A percentile compares a stretch with the other conserved stretches of the same genome.
Conservation (phyloP, 2,888 invertebrate genomes). For the Seira ritae region DNA sequence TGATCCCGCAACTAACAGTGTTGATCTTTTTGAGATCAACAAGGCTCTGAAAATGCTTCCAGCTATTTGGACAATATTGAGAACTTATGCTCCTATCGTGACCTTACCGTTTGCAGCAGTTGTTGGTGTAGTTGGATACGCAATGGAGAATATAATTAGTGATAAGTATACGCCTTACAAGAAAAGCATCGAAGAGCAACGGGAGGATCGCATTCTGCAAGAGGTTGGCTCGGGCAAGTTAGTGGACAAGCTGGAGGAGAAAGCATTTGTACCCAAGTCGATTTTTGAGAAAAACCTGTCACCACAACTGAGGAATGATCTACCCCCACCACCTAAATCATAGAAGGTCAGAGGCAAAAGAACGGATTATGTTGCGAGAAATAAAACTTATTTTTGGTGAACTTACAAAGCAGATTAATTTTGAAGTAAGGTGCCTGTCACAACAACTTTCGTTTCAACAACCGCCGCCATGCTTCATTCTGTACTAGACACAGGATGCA, state of each 20-base stretch:
- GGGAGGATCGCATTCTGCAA: conserved; percentile 82
- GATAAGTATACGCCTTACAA: conserved; percentile 77
- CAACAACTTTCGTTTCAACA: no score
- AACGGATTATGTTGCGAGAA: no score
- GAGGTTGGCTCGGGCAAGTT: conserved; percentile 78
- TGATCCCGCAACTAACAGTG: no score
- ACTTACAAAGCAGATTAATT: no score
- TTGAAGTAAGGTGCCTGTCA: no score
- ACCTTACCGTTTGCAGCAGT: conserved; percentile 87
- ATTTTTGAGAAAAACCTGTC: conserved; percentile 77
- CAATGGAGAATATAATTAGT: conserved; percentile 81
- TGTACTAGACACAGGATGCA: no score
- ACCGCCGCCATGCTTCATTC: no score
- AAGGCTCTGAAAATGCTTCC: conserved; percentile 83
- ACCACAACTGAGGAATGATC: conserved; percentile 74
- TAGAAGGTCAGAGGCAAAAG: no score
- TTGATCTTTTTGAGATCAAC: no score
- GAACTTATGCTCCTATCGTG: conserved; percentile 86
- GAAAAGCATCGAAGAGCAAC: conserved; percentile 83
- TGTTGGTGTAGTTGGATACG: conserved; percentile 85
- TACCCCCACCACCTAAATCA: not conserved
- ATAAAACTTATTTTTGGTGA: no score
- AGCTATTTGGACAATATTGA: conserved; percentile 80
- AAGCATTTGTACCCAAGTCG: conserved; percentile 77
- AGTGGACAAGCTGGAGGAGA: conserved; percentile 82